Percentiles rank a stretch among this genome's conserved stretches.
Conservation (phyloP, 2,113 vertebrate species). For the Maccullochella peelii region DNA sequence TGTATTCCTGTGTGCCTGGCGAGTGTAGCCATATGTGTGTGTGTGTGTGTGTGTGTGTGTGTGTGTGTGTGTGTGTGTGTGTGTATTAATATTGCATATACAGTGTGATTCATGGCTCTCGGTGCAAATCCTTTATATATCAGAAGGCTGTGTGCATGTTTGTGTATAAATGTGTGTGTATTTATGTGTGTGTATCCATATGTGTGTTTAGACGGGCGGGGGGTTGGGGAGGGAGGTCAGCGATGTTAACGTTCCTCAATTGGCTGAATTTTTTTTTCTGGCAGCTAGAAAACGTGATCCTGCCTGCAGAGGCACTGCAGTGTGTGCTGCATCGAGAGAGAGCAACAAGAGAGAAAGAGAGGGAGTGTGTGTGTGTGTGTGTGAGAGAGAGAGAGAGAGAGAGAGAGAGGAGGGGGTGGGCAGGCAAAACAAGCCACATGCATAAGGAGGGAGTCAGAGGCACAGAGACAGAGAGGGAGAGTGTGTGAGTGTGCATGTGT, state of each 20-base stretch:
- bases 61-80: slow-evolving; percentile 21
- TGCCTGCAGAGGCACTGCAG: slow-evolving; percentile 87
- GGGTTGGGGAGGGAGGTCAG: slow-evolving; percentile 27
- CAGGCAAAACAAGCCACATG: slow-evolving; percentile 68
- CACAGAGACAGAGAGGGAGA: slow-evolving; percentile 56
- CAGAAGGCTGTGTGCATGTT: slow-evolving; percentile 28
- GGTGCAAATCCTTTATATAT: slow-evolving; percentile 41
- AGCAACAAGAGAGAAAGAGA: slow-evolving; percentile 55
- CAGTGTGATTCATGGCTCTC: slow-evolving; percentile 45
- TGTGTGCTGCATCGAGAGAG: slow-evolving; percentile 80
- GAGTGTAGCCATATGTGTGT: slow-evolving; percentile 45
- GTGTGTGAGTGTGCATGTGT: slow-evolving; percentile 59
- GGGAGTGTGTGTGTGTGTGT: slow-evolving; percentile 33
- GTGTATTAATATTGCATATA: slow-evolving; percentile 30
- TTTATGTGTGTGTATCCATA: slow-evolving; percentile 9
- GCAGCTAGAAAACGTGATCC: slow-evolving; percentile 79
- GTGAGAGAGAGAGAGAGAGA: slow-evolving; percentile 35
- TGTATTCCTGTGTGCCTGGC: slow-evolving; percentile 55
- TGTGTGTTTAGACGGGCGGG: slow-evolving; percentile 40
- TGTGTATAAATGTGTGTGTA: slow-evolving; percentile 19
- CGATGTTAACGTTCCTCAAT: slow-evolving; percentile 67
- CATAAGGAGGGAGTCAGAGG: slow-evolving; percentile 74
- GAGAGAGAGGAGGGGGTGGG: slow-evolving; percentile 35
- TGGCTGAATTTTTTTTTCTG: slow-evolving; percentile 81
- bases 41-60: slow-evolving; percentile 40